Evolutionary conservation across 2,113 vertebrate genomes (phyloP).

Genomic region (Psilopsiagon aymara): DNA sequence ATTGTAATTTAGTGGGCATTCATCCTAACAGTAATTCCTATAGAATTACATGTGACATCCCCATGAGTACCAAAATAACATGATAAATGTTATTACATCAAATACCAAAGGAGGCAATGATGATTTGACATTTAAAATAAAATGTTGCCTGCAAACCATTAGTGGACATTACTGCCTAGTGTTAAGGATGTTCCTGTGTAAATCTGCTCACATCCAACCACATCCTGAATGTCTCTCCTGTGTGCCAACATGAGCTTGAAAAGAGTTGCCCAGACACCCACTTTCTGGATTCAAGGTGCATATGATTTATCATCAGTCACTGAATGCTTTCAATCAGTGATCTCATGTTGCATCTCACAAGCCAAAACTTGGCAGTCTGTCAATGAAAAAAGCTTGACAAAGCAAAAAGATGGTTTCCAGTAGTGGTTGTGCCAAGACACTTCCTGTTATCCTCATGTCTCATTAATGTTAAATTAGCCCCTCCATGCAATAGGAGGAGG

Average conservation of each 20-base stretch:
- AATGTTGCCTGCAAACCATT: slow-evolving; percentile 28
- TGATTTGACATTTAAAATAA: slow-evolving; percentile 56
- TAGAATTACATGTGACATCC: slow-evolving; percentile 65
- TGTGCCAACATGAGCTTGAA: neutral
- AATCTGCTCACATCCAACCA: neutral
- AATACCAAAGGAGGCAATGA: slow-evolving; percentile 57
- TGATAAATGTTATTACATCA: slow-evolving; percentile 57
- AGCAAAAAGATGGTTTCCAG: neutral
- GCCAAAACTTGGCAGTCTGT: neutral
- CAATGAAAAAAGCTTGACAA: neutral
- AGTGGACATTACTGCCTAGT: neutral
- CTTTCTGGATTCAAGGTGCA: neutral
- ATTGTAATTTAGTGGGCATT: slow-evolving; percentile 72
- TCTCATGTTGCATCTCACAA: neutral
- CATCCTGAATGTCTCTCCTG: neutral
- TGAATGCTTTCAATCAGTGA: neutral
- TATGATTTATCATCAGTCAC: neutral
- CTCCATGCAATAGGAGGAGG: neutral
- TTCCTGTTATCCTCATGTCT: neutral
- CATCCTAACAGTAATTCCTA: slow-evolving; percentile 71
- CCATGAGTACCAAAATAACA: slow-evolving; percentile 65
- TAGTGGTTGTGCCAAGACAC: neutral
- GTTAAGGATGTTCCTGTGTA: neutral
- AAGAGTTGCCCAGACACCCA: neutral
- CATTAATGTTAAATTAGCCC: neutral